Conservation (phyloP, 2,797 vertebrate species). For the Lacerta bilineata region DNA sequence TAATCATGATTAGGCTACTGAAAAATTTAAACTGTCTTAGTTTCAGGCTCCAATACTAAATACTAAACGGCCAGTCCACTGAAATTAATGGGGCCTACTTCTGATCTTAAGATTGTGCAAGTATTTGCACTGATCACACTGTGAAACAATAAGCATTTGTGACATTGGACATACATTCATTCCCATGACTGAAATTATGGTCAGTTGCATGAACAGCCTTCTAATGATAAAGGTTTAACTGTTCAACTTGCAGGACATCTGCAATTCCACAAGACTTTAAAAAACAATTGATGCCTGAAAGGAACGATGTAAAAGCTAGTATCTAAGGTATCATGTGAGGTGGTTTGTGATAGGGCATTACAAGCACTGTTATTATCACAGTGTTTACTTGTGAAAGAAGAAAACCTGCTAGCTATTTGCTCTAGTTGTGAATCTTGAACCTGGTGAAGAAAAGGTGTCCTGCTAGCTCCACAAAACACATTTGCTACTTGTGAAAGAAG, state of each 20-base stretch:
- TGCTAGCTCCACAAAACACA: too few relatives aligned
- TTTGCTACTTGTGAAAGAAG: not conserved
- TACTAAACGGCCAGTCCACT: not conserved
- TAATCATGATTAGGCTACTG: not conserved
- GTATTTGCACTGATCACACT: not conserved
- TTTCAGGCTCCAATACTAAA: slow-evolving; percentile 20
- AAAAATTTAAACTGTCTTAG: not conserved
- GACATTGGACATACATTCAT: not conserved
- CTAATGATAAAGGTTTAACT: not conserved
- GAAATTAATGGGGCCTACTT: not conserved
- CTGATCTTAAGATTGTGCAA: not conserved
- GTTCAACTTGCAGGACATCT: not conserved
- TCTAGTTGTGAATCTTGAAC: not conserved
- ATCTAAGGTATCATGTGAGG: slow-evolving; percentile 44
- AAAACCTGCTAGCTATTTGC: not conserved
- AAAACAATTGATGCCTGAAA: not conserved
- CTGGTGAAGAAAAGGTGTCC: too few relatives aligned
- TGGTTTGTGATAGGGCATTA: slow-evolving; percentile 22
- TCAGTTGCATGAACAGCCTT: not conserved
- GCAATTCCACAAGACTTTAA: not conserved
- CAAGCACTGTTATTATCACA: not conserved
- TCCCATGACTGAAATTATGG: not conserved
- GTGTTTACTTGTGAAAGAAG: not conserved
- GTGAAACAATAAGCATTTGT: not conserved
- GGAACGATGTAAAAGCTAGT: not conserved